Evolutionary conservation across 2,888 invertebrate genomes (phyloP).

Genomic region (Eilema caniola): DNA sequence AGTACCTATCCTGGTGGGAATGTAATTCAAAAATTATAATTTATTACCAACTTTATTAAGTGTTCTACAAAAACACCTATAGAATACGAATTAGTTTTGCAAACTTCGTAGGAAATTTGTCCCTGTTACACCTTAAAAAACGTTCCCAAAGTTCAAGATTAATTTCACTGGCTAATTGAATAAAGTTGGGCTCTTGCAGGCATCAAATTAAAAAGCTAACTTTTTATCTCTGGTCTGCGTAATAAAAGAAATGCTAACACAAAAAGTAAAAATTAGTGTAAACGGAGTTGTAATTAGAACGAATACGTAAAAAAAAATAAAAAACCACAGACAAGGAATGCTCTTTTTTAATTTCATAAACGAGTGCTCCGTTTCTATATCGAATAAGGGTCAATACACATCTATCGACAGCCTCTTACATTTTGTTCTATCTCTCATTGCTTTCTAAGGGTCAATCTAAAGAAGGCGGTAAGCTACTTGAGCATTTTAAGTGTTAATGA

Average conservation of each 20-base stretch:
- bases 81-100: slow-evolving; percentile 27
- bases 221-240: slow-evolving; percentile 34
- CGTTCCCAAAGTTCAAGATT: slow-evolving; percentile 38
- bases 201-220: slow-evolving; percentile 47
- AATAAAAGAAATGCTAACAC: slow-evolving; percentile 1
- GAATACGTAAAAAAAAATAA: background rate
- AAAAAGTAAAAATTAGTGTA: background rate
- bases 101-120: slow-evolving; percentile 30
- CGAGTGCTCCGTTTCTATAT: background rate
- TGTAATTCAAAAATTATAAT: slow-evolving; percentile 2
- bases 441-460: too few species aligned
- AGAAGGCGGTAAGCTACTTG: too few species aligned
- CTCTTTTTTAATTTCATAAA: background rate
- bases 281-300: background rate
- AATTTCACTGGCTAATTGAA: slow-evolving; percentile 50
- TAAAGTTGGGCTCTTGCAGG: slow-evolving; percentile 39
- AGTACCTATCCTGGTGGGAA: background rate
- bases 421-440: too few species aligned
- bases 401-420: too few species aligned
- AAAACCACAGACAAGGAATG: background rate
- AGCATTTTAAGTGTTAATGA: too few species aligned
- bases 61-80: slow-evolving; percentile 15
- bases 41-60: slow-evolving; percentile 11
- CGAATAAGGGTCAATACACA: too few species aligned
- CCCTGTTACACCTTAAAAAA: slow-evolving; percentile 32